Evolutionary conservation across 2,113 vertebrate species (phyloP), one percentile per base, ranked within the genome.

Genomic region (Cnemophilus loriae): DNA sequence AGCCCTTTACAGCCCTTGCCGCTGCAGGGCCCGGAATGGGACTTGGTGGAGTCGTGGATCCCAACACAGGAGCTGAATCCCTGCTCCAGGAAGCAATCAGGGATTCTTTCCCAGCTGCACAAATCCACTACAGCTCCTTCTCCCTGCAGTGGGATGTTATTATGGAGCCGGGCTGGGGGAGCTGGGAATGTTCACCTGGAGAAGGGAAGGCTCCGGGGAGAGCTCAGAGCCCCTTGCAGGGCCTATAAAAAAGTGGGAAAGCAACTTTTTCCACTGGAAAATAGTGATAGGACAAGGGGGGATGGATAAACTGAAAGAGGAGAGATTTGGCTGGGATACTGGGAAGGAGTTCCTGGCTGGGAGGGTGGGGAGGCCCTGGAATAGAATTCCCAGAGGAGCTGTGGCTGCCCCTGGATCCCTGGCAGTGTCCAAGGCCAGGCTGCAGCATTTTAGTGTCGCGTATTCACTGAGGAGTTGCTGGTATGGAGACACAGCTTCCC

Each of bases 11-110:
- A 42, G 60, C 28, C n/a, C 37, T n/a, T 41, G 53, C 19, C n/a
- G 2, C 49, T 6, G 30, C 49, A 73, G 19, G 42, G 28, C 47
- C 2, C 0, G 6, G 33, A 33, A 47, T 11, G 50, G 39, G 44
- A 37, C 61, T n/a, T 6, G 1, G 44, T 5, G 30, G 60, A 61
- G 30, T 19, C n/a, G 5, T 7, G 6, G 23, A 28, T 63, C 41
- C 30, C 7, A 27, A n/a, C 9, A 26, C 49, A 30, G 33, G 39
- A 41, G 13, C 4, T 52, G 21, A 61, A 61, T 41, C 47, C 13
- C 6, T 26, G 16, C 3, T 41, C 24, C 9, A 26, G 2, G 2
- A 16, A 32, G 22, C 7, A 7, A 24, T 0, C 16, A 49, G 4
- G 1, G 30, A 15, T 55, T 28, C 47, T 18, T 46, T 65, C 9